A percentile compares a stretch with the other conserved stretches of the same genome.
Evolutionary conservation across 2,888 invertebrate genomes (phyloP).

Genomic region (Dynastes maya): DNA sequence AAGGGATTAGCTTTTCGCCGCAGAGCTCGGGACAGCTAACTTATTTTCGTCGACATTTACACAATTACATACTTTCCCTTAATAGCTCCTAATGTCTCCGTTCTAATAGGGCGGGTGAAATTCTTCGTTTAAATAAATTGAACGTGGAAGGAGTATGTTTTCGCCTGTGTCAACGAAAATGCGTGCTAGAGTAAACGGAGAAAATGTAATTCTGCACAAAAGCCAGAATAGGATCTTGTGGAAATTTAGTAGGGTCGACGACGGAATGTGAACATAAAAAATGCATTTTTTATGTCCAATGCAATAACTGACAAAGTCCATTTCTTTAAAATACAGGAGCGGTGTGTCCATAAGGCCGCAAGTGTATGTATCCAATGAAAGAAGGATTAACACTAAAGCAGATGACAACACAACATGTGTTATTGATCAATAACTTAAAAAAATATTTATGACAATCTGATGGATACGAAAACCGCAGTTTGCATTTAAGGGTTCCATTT

Average conservation of each 20-base stretch:
- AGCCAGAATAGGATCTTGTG: not conserved
- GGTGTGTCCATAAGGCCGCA: too few relatives aligned
- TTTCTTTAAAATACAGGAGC: too few relatives aligned
- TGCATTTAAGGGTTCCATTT: too few relatives aligned
- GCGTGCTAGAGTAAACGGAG: not conserved
- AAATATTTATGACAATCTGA: too few relatives aligned
- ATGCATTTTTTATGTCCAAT: too few relatives aligned
- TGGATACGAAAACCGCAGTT: too few relatives aligned
- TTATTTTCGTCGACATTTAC: constrained; percentile 4
- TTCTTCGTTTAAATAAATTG: constrained; percentile 17
- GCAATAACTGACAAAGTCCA: too few relatives aligned
- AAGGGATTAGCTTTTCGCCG: too few relatives aligned
- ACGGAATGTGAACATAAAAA: not conserved
- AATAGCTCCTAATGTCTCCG: not conserved
- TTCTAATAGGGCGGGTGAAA: constrained; percentile 2
- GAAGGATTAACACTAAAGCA: too few relatives aligned
- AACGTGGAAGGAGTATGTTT: not conserved
- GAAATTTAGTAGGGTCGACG: not conserved
- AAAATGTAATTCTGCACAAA: not conserved
- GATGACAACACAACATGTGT: too few relatives aligned
- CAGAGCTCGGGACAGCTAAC: not conserved
- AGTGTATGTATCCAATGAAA: too few relatives aligned
- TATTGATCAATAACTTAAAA: too few relatives aligned
- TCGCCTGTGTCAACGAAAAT: not conserved
- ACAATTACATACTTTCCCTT: constrained; percentile 17